phyloP scores from a whole-genome alignment of 2,113 vertebrate species.

The Crotalus helleri region DNA sequence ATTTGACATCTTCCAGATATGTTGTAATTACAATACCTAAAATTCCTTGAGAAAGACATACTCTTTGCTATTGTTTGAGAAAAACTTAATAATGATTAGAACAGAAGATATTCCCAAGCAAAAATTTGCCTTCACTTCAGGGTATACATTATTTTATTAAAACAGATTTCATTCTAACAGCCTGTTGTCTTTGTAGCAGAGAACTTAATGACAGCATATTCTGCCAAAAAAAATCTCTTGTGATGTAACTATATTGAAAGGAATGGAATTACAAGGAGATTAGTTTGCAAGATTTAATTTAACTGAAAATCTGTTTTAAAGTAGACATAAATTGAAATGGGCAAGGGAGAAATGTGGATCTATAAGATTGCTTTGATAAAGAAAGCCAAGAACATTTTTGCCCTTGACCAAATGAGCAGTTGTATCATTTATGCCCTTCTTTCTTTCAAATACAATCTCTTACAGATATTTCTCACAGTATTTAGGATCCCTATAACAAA shows the following conservation, averaged over 20 bases:
- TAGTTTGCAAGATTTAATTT: constrained; percentile 26
- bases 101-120: not conserved
- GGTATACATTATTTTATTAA: constrained; percentile 1
- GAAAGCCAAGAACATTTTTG: not conserved
- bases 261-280: constrained; percentile 23
- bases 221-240: not conserved
- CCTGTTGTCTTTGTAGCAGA: not conserved
- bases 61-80: not conserved
- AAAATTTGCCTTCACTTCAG: not conserved
- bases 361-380: not conserved
- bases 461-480: not conserved
- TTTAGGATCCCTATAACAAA: not conserved
- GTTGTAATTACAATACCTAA: not conserved
- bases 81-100: not conserved
- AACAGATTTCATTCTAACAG: not conserved
- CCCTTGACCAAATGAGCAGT: not conserved
- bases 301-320: constrained; percentile 18
- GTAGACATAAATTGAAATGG: not conserved
- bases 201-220: not conserved
- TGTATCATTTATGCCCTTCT: not conserved
- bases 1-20: not conserved
- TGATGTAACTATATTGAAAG: constrained; percentile 17
- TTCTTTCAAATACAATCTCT: not conserved
- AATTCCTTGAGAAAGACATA: not conserved
- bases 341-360: not conserved